Evolutionary conservation across 2,113 vertebrate species (phyloP), one percentile per base, ranked within the genome.

Genomic region (Burhinus bistriatus): DNA sequence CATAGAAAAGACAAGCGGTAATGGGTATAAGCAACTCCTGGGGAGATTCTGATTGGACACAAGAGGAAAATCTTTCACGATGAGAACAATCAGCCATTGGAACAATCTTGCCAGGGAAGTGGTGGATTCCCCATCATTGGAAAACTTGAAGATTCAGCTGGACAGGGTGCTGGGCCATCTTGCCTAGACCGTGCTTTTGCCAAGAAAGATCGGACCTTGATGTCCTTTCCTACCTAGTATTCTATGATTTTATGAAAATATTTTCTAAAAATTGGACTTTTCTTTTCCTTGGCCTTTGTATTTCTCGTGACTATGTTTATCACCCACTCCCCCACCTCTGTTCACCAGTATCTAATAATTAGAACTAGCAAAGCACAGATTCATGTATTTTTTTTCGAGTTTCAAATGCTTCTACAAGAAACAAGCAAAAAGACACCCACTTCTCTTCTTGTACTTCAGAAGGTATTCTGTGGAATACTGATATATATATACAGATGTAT

Each of bases 301-400:
- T 42, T 61, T 79, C 44, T 40, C 45, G 68, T 21, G 6, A 68
- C 15, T 51, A n/a, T 27, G 8, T 51, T 75, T 70, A 70, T 62
- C 29, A 22, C 26, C 10, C 29, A 25, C 30, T 17, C 13, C n/a
- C 4, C 13, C 3, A 5, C 29, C 1, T 6, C 11, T 1, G 0
- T 66, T 94, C 73, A 55, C 26, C 12, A 32, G 45, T 42, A 66
- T 47, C n/a, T 83, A 71, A 81, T 49, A 72, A 59, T 44, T 19
- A 38, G 26, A 82, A 76, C 12, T 47, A 42, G 10, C 7, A 36
- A 76, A 71, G 51, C 58, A 70, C 7, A 54, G 8, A 29, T 55
- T 87, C 1, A n/a, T n/a, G n/a, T n/a, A n/a, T n/a, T 23, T 42
- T 44, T n/a, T 49, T 70, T 6, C 29, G 62, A 68, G 34, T 69